Evolutionary conservation across 2,888 invertebrate species (phyloP).

Genomic region (Drosophila parthenogenetica): DNA sequence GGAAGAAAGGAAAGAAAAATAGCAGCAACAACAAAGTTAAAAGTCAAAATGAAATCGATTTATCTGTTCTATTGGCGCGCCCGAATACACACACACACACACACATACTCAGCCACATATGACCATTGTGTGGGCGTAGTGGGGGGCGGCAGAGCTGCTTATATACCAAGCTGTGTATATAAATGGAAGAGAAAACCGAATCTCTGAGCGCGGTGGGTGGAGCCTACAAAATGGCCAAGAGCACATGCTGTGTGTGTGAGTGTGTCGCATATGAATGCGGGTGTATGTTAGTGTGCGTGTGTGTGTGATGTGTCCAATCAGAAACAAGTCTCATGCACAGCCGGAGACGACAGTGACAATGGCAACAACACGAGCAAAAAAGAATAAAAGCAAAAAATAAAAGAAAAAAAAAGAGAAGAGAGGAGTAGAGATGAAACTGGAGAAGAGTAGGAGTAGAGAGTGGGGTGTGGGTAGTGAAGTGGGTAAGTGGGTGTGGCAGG

Average conservation of each 20-base stretch:
- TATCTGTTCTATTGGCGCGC: constrained; percentile 73
- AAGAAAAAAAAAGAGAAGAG: constrained; percentile 11
- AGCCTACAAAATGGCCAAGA: constrained; percentile 67
- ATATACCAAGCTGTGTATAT: constrained; percentile 25
- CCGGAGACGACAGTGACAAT: constrained; percentile 34
- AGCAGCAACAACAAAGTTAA: constrained; percentile 27
- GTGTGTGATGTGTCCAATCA: constrained; percentile 74
- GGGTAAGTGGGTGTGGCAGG: too few relatives aligned
- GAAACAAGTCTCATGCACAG: constrained; percentile 59
- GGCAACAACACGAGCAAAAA: constrained; percentile 30
- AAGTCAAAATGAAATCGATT: constrained; percentile 70
- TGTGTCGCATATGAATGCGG: constrained; percentile 42
- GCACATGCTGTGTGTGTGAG: constrained; percentile 27
- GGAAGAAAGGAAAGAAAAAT: neutral
- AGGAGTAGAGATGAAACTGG: neutral
- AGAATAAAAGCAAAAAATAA: constrained; percentile 4
- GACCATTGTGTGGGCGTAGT: constrained; percentile 45
- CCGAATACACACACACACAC: constrained; percentile 29
- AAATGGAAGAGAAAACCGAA: constrained; percentile 28
- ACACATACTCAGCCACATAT: constrained; percentile 34
- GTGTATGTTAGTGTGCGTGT: constrained; percentile 32
- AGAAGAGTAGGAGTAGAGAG: neutral
- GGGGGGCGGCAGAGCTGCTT: constrained; percentile 27
- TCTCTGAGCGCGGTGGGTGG: constrained; percentile 64
- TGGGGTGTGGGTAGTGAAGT: neutral